These are phyloP conservation scores for Chrysogorgia sp. DNA, from an alignment of 92 coral and sea anemone genomes.

Conservation along the genomic window DNA sequence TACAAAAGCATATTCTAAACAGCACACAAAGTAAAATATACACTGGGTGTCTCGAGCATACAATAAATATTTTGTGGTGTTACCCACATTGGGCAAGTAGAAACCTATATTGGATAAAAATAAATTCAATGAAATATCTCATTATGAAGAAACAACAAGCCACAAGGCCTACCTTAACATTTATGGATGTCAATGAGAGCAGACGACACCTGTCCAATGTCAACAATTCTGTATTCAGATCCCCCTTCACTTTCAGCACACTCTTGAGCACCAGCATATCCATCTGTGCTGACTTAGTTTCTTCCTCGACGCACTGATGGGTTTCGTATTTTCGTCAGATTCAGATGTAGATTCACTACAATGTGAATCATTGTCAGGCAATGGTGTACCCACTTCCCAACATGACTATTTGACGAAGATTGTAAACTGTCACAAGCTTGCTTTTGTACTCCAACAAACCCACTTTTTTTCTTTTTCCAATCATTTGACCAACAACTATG, in stretches of 20 bases:
- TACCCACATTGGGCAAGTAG: no score
- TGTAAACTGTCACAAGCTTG: background rate
- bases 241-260: slow-evolving; percentile 9
- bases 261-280: slow-evolving; percentile 14
- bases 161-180: background rate
- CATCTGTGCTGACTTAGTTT: slow-evolving; percentile 21
- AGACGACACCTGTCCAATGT: slow-evolving; percentile 33
- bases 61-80: no score
- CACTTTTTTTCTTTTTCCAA: slow-evolving; percentile 7
- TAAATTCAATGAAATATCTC: no score
- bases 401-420: slow-evolving; percentile 12
- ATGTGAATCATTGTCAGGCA: slow-evolving; percentile 13
- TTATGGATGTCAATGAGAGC: slow-evolving; percentile 23
- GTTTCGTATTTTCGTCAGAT: background rate
- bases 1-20: no score
- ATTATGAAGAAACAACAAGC: no score
- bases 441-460: background rate
- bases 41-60: no score
- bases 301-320: slow-evolving; percentile 31
- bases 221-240: slow-evolving; percentile 41
- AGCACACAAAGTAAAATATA: no score
- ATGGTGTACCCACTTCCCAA: background rate
- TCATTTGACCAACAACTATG: slow-evolving; percentile 5
- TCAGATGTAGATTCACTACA: no score
- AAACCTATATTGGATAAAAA: no score